A percentile compares a stretch with the other conserved stretches of the same genome.
Conservation (phyloP, 2,888 invertebrate species). For the Philaethria dido region DNA sequence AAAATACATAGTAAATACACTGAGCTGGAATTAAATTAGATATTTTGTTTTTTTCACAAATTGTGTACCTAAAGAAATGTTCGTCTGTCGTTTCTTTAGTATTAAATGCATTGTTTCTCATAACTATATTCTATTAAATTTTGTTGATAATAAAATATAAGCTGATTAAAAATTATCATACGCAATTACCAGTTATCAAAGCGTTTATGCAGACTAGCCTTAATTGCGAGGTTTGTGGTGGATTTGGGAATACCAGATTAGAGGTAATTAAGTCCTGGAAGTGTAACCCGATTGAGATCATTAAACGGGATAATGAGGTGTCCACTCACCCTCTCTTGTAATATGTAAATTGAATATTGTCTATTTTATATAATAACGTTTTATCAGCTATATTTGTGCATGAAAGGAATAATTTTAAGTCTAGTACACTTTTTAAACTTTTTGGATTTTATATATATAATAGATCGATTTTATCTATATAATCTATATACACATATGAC, state of each 20-base stretch:
- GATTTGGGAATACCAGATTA: conserved; percentile 77
- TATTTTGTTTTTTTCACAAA: no score
- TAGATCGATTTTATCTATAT: no score
- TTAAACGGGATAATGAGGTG: conserved; percentile 81
- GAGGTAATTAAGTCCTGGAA: conserved; percentile 78
- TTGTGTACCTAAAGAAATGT: no score
- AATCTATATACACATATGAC: no score
- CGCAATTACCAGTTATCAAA: conserved; percentile 27
- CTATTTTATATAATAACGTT: conserved; percentile 61
- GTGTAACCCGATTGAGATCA: conserved; percentile 68
- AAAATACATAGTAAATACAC: no score
- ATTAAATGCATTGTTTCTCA: no score
- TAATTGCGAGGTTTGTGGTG: conserved; percentile 74
- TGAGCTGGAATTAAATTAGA: no score
- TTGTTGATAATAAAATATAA: not conserved
- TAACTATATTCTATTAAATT: no score
- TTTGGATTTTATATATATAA: no score
- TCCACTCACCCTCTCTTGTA: conserved; percentile 74
- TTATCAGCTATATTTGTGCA: conserved; percentile 41
- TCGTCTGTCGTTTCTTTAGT: no score
- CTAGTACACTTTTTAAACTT: no score
- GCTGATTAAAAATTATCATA: conserved; percentile 16
- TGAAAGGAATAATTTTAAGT: no score
- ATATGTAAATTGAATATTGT: conserved; percentile 77
- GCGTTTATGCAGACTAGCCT: conserved; percentile 57